Evolutionary conservation across 1,140 invertebrate species (phyloP), one percentile per base, ranked within the genome.

Genomic region (Zaprionus gabonicus): DNA sequence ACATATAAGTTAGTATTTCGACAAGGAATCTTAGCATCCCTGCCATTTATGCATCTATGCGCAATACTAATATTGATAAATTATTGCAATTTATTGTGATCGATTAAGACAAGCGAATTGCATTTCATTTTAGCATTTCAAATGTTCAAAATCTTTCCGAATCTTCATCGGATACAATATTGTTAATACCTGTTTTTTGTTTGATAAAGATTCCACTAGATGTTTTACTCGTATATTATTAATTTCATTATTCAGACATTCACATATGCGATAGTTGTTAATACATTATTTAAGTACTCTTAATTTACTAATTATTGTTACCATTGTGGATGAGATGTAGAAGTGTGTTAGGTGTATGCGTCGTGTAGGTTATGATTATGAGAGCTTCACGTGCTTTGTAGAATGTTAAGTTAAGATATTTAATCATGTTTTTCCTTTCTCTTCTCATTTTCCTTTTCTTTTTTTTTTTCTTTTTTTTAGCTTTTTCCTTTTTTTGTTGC

Each of bases 271-370:
- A 81, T 76, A 60, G 57, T 79, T 65, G 49, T 81, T 84, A 80
- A 62, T 71, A 68, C 53, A 60, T 62, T 68, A 71, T 78, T 82
- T 77, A 64, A 78, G 80, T 85, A 82, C 69, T 55, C 86, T 91
- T 91, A 91, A 63, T 74, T 71, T 57, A 79, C 87, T 91, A 91
- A 86, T 91, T 91, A 91, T 91, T 91, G 87, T 91, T 91, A 91
- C 87, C 87, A 87, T 91, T 91, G 82, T 90, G 80, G 87, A 91
- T 91, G 87, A 81, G 80, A 86, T 86, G 82, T 91, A 81, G 80
- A 86, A 82, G 82, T 91, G 46, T 67, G 34, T 65, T 71, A 46
- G 41, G 41, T 46, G 82, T 82, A 70, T 81, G 56, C 44, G 27
- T 69, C 44, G 27, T 69, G 67, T 79, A 60, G 75, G 70, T 57